Base-by-base conservation (phyloP, 2,113 vertebrate species). In the Hippolais icterina region DNA sequence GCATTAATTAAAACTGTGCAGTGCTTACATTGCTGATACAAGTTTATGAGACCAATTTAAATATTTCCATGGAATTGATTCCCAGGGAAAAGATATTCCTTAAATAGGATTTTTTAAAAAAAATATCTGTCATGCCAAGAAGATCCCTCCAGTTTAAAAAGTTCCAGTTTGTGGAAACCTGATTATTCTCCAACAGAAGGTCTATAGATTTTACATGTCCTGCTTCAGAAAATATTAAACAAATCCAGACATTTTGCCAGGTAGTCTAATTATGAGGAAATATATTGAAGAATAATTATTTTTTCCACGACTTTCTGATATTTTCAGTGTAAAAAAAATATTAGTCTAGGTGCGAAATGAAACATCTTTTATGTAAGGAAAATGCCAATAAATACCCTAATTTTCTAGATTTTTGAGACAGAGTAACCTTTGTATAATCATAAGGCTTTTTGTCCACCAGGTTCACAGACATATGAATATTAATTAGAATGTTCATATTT, bases 391-490 rank as follows among this genome's bases (percentile, higher is more conserved):
- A 75, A 42, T 11, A 33, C 6, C 3, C 6, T 10, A 4, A 23
- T 60, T 72, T 69, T 72, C 66, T 64, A 54, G 6, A 41, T 19
- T 39, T 89, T 50, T 5, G 4, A 2, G 12, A 29, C 12, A 2
- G 8, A 66, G 7, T 25, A 53, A 0, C 21, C 57, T 65, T 39
- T 59, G 8, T 27, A 10, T 50, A 29, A 47, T 41, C 21, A 77
- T 14, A 35, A 41, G 5, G 2, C 0, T 31, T 53, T 63, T 54
- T 53, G 16, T 64, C 19, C 37, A 11, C 9, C 16, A 23, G 16
- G 8, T 47, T 54, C 10, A 4, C n/a, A 37, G 18, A 3, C 4
- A 61, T 41, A 53, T 2, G 0, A 35, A 12, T 27, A 60, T 7
- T 11, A 22, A 6, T 57, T 49, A 35, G 44, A 79, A 76, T 33